phyloP scores from a whole-genome alignment of 1,140 invertebrate genomes.

The Carposina sasakii region DNA sequence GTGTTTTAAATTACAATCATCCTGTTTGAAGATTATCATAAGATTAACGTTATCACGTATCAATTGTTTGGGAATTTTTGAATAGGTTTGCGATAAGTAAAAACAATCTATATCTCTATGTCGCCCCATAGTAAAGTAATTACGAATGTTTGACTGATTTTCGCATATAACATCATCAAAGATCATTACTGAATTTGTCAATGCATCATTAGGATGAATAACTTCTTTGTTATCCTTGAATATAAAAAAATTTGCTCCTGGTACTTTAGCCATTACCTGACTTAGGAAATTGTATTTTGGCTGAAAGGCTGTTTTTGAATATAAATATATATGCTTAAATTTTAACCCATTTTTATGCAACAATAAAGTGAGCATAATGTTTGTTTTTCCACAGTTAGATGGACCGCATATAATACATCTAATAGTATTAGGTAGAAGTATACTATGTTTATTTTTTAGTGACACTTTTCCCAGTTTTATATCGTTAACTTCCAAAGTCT shows the following conservation, averaged over 20 bases:
- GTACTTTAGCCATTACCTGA: background rate
- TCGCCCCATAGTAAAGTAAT: conserved; percentile 50
- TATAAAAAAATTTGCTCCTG: background rate
- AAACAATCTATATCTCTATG: conserved; percentile 51
- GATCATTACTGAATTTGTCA: conserved; percentile 40
- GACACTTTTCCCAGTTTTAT: no score
- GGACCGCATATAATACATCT: conserved; percentile 7
- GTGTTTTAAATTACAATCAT: conserved; percentile 54
- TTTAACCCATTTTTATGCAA: conserved; percentile 5
- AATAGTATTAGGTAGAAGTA: background rate
- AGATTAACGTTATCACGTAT: conserved; percentile 55
- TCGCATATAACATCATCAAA: conserved; percentile 54
- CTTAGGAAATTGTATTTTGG: conserved; percentile 4
- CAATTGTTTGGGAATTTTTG: conserved; percentile 52
- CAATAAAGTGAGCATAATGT: conserved; percentile 4
- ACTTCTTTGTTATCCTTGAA: conserved; percentile 6
- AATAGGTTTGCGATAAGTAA: conserved; percentile 52
- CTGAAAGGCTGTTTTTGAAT: conserved; percentile 5
- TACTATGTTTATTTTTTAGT: no score
- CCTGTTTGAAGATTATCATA: conserved; percentile 51
- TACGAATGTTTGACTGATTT: conserved; percentile 39
- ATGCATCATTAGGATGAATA: conserved; percentile 13
- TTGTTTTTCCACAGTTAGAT: conserved; percentile 12
- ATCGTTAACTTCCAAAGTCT: no score
- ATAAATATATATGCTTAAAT: conserved; percentile 3